Conservation (phyloP, 2,113 vertebrate species). For the Albula goreensis region DNA sequence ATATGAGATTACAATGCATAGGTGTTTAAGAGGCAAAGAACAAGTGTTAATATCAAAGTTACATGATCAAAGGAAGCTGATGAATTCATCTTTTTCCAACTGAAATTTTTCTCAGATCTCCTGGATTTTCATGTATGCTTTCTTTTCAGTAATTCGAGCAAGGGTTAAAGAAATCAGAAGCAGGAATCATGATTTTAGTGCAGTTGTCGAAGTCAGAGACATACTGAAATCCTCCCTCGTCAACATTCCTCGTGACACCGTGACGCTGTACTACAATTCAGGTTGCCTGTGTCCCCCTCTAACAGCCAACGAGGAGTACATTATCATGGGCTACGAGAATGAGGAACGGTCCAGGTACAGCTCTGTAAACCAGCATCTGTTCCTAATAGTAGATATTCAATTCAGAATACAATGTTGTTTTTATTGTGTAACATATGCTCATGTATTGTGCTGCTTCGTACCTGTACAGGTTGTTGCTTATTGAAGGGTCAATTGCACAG, state of each 20-base stretch:
- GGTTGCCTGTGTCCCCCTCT: conserved; percentile 88
- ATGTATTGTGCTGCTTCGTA: neutral
- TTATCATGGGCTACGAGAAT: conserved; percentile 96
- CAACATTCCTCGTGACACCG: conserved; percentile 86
- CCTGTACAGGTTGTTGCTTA: conserved; percentile 38
- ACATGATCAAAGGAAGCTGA: too few species aligned
- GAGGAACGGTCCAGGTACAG: conserved; percentile 88
- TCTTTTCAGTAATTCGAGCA: conserved; percentile 83
- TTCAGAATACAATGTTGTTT: too few species aligned
- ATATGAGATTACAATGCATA: too few species aligned
- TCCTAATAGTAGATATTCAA: too few species aligned
- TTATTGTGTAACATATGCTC: too few species aligned
- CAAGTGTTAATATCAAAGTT: too few species aligned
- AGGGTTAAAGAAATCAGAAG: conserved; percentile 87
- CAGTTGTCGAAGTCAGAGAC: conserved; percentile 88
- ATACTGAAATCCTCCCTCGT: conserved; percentile 93
- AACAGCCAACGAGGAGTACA: conserved; percentile 81
- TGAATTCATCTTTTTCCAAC: too few species aligned
- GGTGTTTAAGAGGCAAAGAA: too few species aligned
- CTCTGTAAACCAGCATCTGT: too few species aligned
- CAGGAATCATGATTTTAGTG: conserved; percentile 86
- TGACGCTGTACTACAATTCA: conserved; percentile 87
- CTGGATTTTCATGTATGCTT: neutral
- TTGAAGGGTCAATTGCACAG: conserved; percentile 90
- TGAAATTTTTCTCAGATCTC: too few species aligned